Conservation (phyloP, 2,797 vertebrate species). For the Gephyroberyx darwinii region DNA sequence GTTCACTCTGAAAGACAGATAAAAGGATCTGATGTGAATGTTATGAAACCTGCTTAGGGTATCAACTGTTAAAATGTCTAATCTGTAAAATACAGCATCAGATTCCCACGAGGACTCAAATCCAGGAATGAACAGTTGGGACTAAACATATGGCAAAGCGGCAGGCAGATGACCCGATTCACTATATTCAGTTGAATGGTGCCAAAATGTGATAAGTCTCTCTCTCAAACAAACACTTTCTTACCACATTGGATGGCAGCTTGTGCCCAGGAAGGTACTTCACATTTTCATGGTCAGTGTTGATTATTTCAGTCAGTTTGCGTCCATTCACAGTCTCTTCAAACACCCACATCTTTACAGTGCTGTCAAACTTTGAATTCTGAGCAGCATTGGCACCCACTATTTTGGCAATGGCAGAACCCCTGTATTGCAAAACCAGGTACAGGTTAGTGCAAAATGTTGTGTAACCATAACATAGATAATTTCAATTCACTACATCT, state of each 20-base stretch:
- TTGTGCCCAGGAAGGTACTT: constrained; percentile 96
- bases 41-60: not conserved
- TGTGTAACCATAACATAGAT: not conserved
- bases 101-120: not conserved
- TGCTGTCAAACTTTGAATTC: constrained; percentile 85
- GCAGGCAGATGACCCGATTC: not conserved
- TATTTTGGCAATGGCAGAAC: constrained; percentile 96
- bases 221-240: constrained; percentile 45
- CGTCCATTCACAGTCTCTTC: constrained; percentile 90
- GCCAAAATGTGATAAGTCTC: not conserved
- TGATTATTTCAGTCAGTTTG: constrained; percentile 95
- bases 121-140: not conserved
- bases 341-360: constrained; percentile 96
- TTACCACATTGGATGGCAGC: constrained; percentile 94
- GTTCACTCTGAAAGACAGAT: not conserved
- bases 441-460: constrained; percentile 18
- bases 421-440: constrained; percentile 80
- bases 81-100: not conserved
- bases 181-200: not conserved
- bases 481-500: constrained; percentile 9
- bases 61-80: not conserved
- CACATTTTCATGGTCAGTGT: constrained; percentile 92
- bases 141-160: not conserved
- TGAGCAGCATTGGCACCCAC: constrained; percentile 86
- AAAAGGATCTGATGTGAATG: not conserved